Evolutionary conservation across 2,888 invertebrate genomes (phyloP).

Genomic region (Morpho achilles): DNA sequence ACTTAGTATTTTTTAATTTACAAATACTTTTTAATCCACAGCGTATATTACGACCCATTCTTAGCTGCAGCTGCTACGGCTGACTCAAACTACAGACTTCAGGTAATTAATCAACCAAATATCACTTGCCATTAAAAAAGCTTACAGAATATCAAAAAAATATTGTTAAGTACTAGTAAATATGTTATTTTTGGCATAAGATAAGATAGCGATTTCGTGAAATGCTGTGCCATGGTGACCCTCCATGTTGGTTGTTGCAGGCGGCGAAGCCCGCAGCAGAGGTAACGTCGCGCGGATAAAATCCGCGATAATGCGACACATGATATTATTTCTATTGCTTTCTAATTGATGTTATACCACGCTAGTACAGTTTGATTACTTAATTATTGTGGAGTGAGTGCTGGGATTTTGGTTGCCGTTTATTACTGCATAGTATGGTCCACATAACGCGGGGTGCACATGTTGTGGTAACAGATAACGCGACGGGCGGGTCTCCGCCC

Average conservation of each 20-base stretch:
- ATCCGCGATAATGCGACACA: slow-evolving; percentile 50
- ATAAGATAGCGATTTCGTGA: background rate
- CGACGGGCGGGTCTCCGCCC: slow-evolving; percentile 31
- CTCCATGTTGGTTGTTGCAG: slow-evolving; percentile 80
- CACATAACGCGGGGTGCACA: slow-evolving; percentile 69
- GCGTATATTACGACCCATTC: slow-evolving; percentile 98
- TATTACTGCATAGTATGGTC: slow-evolving; percentile 49
- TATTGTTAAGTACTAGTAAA: background rate
- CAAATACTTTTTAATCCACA: slow-evolving; percentile 45
- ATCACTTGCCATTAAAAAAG: background rate
- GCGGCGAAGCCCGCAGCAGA: slow-evolving; percentile 85
- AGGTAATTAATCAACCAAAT: slow-evolving; percentile 80
- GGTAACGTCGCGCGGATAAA: slow-evolving; percentile 71
- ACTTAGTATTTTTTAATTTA: background rate
- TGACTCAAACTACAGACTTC: slow-evolving; percentile 93
- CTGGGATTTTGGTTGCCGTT: slow-evolving; percentile 76
- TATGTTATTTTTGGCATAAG: background rate
- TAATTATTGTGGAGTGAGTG: slow-evolving; percentile 71
- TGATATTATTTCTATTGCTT: slow-evolving; percentile 68
- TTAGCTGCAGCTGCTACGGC: slow-evolving; percentile 92
- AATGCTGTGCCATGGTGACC: slow-evolving; percentile 38
- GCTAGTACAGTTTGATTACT: slow-evolving; percentile 60
- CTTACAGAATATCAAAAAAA: background rate
- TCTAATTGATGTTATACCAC: slow-evolving; percentile 69
- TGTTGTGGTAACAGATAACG: slow-evolving; percentile 65